phyloP scores from a whole-genome alignment of 2,113 vertebrate genomes.

The Delphinapterus leucas region DNA sequence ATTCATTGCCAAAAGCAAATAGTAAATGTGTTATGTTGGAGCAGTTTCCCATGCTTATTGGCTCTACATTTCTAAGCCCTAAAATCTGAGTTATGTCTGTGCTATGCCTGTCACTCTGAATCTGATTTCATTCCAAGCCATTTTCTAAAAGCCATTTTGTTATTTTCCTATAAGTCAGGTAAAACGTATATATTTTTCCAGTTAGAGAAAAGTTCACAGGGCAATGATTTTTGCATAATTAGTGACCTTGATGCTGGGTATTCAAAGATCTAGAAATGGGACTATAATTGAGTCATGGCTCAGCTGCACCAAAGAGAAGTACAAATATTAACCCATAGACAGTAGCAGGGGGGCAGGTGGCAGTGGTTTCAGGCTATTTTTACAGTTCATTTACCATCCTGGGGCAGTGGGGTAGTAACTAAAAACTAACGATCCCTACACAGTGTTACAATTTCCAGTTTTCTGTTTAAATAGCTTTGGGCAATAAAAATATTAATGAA shows the following conservation, averaged over 20 bases:
- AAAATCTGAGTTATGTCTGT: conserved; percentile 62
- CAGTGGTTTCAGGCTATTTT: conserved; percentile 79
- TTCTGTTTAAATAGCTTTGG: conserved; percentile 78
- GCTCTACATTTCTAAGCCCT: conserved; percentile 34
- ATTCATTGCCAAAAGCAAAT: conserved; percentile 38
- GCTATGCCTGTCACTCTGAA: conserved; percentile 55
- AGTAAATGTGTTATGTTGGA: conserved; percentile 25
- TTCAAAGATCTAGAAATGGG: conserved; percentile 61
- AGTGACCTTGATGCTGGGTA: conserved; percentile 66
- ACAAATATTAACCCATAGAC: conserved; percentile 82
- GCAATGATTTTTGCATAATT: conserved; percentile 66
- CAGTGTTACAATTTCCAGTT: conserved; percentile 72
- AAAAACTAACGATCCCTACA: conserved; percentile 82
- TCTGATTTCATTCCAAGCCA: conserved; percentile 54
- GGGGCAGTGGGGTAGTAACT: conserved; percentile 79
- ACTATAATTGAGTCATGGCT: conserved; percentile 74
- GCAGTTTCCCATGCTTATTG: not conserved
- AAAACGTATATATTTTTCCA: conserved; percentile 72
- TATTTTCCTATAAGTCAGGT: conserved; percentile 60
- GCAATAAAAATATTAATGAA: conserved; percentile 84
- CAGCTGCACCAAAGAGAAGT: conserved; percentile 80
- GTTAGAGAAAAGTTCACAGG: conserved; percentile 39
- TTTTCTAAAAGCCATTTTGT: conserved; percentile 60
- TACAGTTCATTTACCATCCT: conserved; percentile 82
- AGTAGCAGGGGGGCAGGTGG: conserved; percentile 82